Evolutionary conservation across 2,113 vertebrate genomes (phyloP), one percentile per base, ranked within the genome.

Genomic region (Stictonetta naevosa): DNA sequence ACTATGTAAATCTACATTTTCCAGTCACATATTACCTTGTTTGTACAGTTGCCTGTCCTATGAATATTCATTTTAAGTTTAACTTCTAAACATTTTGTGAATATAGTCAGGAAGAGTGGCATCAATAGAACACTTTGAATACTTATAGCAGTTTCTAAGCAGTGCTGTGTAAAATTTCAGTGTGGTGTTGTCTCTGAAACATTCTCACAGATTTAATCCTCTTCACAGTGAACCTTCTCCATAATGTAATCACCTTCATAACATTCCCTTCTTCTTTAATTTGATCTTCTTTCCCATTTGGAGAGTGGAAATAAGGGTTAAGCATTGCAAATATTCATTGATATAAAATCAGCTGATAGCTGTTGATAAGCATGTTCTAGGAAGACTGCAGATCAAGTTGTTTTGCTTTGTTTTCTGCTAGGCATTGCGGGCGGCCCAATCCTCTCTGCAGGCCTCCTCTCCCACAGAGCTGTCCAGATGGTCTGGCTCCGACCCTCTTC

Each of bases 401-500:
- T 68, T 95, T 92, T 82, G 74, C 66, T 95, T 67, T 96, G 76
- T 92, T 90, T 84, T 46, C 77, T 91, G 78, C 86, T 73, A 78
- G 53, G 68, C 88, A 19, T 83, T 48, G 23, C 5, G 0, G 93
- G 92, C 15, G 1, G 86, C 76, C 64, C 85, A 56, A 53, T 58
- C 60, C 77, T 92, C 90, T 93, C 96, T n/a, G 56, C 95, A 95
- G 93, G 92, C n/a, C 44, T 38, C 73, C 83, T 31, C 93, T 95
- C 86, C 88, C 73, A 84, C 88, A 12, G 95, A 93, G 93, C 4
- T 83, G 78, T 77, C 87, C 96, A 97, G 95, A 96, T 96, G 95
- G 92, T 92, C 92, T 96, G 95, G 88, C 93, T 94, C 56, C 0
- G 36, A 25, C 80, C 6, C n/a, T 82, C 60, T 72, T 83, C 48